Conservation (phyloP, 2,888 invertebrate species). For the Drosophila planitibia region DNA sequence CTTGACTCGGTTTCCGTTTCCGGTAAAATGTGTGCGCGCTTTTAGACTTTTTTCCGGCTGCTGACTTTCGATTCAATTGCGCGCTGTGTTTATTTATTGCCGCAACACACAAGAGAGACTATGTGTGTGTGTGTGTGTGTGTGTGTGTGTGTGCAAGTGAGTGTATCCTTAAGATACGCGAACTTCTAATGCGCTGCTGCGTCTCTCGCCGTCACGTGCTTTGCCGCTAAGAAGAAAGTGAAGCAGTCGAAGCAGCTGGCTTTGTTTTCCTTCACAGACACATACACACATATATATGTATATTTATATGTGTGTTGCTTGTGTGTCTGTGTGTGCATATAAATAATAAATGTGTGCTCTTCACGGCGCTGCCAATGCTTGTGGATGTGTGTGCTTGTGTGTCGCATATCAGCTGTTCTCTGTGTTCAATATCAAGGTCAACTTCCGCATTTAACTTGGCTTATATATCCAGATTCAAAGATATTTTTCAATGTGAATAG, state of each 20-base stretch:
- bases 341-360: conserved; percentile 73
- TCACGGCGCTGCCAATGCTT: conserved; percentile 35
- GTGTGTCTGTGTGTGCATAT: conserved; percentile 47
- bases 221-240: conserved; percentile 54
- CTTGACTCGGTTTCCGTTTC: conserved; percentile 70
- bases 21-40: conserved; percentile 71
- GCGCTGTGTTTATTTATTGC: conserved; percentile 71
- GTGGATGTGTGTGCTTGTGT: conserved; percentile 41
- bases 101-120: conserved; percentile 31
- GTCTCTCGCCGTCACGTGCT: conserved; percentile 53
- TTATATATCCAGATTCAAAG: conserved; percentile 1
- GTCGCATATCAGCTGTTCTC: conserved; percentile 68
- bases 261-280: conserved; percentile 63
- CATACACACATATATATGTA: conserved; percentile 9
- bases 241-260: conserved; percentile 61
- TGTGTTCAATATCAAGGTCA: conserved; percentile 77
- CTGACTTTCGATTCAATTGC: conserved; percentile 47
- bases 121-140: conserved; percentile 23
- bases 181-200: conserved; percentile 31
- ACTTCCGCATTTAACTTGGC: conserved; percentile 4
- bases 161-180: conserved; percentile 71
- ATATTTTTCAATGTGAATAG: too few species aligned
- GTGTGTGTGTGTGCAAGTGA: conserved; percentile 32
- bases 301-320: conserved; percentile 22
- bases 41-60: conserved; percentile 60